These are phyloP conservation scores for Liopterus haemorrhoidalis DNA, from an alignment of 2,888 invertebrate species.

Conservation along the genomic window DNA sequence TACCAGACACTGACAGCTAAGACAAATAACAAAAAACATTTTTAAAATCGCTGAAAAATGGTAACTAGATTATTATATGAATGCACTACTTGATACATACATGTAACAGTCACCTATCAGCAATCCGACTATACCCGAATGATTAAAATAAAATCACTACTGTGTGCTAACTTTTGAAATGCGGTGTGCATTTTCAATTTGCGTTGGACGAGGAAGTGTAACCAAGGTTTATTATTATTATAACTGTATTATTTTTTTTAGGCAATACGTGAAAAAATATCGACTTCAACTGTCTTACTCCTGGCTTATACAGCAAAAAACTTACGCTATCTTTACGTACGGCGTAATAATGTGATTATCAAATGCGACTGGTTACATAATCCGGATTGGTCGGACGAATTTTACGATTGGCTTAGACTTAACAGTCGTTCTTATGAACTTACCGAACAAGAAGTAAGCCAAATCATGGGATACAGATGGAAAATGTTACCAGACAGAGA, in stretches of 20 bases:
- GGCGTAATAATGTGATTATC: conserved; percentile 66
- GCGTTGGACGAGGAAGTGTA: too few species aligned
- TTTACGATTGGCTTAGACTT: conserved; percentile 58
- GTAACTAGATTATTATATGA: too few species aligned
- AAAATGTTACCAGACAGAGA: conserved; percentile 59
- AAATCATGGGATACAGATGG: conserved; percentile 63
- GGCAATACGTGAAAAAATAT: conserved; percentile 69
- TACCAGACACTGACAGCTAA: too few species aligned
- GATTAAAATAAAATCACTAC: too few species aligned
- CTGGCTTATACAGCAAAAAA: conserved; percentile 60
- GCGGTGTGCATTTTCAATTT: too few species aligned
- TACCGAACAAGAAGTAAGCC: conserved; percentile 63
- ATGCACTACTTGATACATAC: too few species aligned
- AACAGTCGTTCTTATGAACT: conserved; percentile 58
- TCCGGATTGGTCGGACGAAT: conserved; percentile 62
- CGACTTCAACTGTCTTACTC: conserved; percentile 68
- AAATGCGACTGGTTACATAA: conserved; percentile 64
- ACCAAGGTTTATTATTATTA: background rate
- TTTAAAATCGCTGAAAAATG: too few species aligned
- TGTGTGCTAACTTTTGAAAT: too few species aligned
- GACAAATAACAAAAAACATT: too few species aligned
- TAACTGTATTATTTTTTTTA: conserved; percentile 37
- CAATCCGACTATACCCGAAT: too few species aligned
- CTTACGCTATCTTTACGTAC: conserved; percentile 57
- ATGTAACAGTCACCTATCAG: too few species aligned